Conservation (phyloP, 2,888 invertebrate species). For the Scelioninae gen. 2 region DNA sequence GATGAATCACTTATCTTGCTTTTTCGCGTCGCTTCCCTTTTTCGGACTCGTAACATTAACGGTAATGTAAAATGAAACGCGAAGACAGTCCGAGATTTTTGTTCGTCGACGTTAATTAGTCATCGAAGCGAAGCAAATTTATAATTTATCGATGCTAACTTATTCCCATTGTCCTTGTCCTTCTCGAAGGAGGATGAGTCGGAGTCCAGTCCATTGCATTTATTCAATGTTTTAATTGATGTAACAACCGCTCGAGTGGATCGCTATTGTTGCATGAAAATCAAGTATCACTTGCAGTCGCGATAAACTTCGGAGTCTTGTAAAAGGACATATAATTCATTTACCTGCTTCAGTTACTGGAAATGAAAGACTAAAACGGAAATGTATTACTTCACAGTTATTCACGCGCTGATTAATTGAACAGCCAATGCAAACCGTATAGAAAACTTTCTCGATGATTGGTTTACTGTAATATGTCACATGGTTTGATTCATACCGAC, state of each 20-base stretch:
- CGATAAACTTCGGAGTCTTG: slow-evolving; percentile 22
- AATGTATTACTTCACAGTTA: background rate
- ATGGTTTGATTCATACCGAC: no score
- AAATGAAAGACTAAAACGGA: no score
- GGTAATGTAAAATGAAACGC: slow-evolving; percentile 35
- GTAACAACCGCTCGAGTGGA: slow-evolving; percentile 38
- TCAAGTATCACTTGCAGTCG: slow-evolving; percentile 38
- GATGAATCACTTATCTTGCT: no score
- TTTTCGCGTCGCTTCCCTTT: slow-evolving; percentile 20
- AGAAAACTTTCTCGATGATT: no score
- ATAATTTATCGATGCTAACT: slow-evolving; percentile 63
- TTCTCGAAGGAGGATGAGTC: slow-evolving; percentile 22
- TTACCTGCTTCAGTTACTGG: no score
- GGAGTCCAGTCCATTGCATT: slow-evolving; percentile 30
- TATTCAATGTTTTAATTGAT: slow-evolving; percentile 51
- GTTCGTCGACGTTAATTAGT: slow-evolving; percentile 63
- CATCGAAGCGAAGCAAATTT: slow-evolving; percentile 63
- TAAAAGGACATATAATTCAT: slow-evolving; percentile 31
- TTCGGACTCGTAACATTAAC: slow-evolving; percentile 17
- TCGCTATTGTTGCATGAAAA: slow-evolving; percentile 43
- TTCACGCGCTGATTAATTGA: no score
- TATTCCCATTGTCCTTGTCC: slow-evolving; percentile 40
- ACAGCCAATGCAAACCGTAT: no score
- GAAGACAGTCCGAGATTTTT: slow-evolving; percentile 40
- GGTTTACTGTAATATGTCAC: no score